Evolutionary conservation across 2,113 vertebrate genomes (phyloP).

Genomic region (Pelusios castaneus): DNA sequence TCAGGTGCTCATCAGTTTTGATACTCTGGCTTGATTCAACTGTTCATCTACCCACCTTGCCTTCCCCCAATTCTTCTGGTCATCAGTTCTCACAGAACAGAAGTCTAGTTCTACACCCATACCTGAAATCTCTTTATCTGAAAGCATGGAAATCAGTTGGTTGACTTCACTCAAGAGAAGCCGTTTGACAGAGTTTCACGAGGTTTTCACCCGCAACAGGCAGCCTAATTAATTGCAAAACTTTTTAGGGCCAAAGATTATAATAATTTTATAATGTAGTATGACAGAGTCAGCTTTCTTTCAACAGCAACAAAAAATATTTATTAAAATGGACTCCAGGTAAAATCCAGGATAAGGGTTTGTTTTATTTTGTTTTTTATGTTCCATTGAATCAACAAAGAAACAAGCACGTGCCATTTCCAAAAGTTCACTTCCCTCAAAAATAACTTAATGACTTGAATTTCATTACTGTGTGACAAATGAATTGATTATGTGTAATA

Average conservation of each 20-base stretch:
- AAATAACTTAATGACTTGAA: neutral
- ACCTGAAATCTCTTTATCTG: too few species aligned
- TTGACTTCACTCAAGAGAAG: too few species aligned
- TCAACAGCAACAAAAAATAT: neutral
- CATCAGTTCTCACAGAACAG: too few species aligned
- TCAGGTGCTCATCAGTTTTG: too few species aligned
- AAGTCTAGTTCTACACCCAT: too few species aligned
- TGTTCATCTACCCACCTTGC: too few species aligned
- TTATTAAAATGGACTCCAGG: neutral
- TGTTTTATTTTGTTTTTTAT: neutral
- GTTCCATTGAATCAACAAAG: neutral
- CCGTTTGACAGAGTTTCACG: too few species aligned
- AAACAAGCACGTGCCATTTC: neutral
- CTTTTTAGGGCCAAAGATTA: neutral
- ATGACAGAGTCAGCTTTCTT: neutral
- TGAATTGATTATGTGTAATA: neutral
- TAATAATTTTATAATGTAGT: neutral
- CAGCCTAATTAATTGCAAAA: fast-evolving
- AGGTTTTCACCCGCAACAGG: too few species aligned
- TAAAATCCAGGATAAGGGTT: neutral
- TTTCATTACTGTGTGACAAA: neutral
- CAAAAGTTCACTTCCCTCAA: neutral
- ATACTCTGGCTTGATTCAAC: too few species aligned
- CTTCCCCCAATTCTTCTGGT: too few species aligned
- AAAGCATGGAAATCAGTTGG: too few species aligned